phyloP scores from a whole-genome alignment of 2,888 invertebrate species.

The Yponomeuta sedellus region DNA sequence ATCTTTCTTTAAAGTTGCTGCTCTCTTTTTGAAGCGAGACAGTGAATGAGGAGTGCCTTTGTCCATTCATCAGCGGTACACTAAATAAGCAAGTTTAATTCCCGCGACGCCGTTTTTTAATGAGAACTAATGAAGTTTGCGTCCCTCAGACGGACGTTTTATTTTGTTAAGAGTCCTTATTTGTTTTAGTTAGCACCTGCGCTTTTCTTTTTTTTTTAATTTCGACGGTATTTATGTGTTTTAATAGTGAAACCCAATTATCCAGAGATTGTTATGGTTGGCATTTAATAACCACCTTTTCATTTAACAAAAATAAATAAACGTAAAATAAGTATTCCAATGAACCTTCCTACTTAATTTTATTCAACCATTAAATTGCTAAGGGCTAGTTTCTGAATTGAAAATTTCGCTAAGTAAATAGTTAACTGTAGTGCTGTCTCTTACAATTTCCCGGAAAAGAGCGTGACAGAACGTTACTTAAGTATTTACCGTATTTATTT shows the following conservation, averaged over 20 bases:
- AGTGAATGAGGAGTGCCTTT: slow-evolving; percentile 42
- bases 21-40: neutral
- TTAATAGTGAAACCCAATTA: neutral
- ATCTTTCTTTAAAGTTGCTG: neutral
- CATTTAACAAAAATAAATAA: no score
- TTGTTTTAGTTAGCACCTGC: slow-evolving; percentile 68
- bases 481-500: no score
- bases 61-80: slow-evolving; percentile 59
- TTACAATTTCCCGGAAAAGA: no score
- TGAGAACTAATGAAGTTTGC: slow-evolving; percentile 69
- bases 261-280: no score
- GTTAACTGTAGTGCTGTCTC: no score
- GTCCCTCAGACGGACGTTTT: slow-evolving; percentile 54
- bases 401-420: no score
- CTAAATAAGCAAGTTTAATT: slow-evolving; percentile 68
- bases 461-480: no score
- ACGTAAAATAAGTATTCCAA: no score
- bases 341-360: no score
- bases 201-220: slow-evolving; percentile 35
- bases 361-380: no score
- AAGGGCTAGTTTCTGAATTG: no score
- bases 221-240: slow-evolving; percentile 23
- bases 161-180: slow-evolving; percentile 65
- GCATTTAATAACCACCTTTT: no score
- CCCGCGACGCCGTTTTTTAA: slow-evolving; percentile 64